These are phyloP conservation scores for Paramuricea clavata DNA, from an alignment of 92 coral and sea anemone species.

Conservation along the genomic window DNA sequence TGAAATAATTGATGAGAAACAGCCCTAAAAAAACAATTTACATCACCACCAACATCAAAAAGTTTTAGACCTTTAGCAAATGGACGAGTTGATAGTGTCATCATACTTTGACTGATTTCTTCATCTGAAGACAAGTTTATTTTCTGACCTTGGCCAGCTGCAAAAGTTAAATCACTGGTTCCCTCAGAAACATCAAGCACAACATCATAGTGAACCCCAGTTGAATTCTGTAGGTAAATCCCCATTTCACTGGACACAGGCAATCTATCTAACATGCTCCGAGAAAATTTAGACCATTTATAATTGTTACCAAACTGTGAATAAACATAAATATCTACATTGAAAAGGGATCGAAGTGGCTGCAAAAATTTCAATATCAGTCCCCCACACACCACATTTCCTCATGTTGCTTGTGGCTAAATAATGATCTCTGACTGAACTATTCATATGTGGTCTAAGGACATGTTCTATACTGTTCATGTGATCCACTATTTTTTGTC, in stretches of 20 bases:
- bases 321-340: conserved; percentile 54
- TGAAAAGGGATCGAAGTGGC: conserved; percentile 44
- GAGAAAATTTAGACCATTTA: conserved; percentile 55
- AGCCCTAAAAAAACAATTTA: conserved; percentile 6
- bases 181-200: conserved; percentile 6
- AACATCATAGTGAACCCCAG: background rate
- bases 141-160: background rate
- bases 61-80: conserved; percentile 11
- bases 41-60: conserved; percentile 25
- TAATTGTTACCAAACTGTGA: conserved; percentile 23
- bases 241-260: background rate
- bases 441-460: conserved; percentile 52
- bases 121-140: background rate
- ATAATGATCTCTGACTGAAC: conserved; percentile 39
- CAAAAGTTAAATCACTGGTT: background rate
- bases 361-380: conserved; percentile 61
- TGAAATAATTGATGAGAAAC: conserved; percentile 6
- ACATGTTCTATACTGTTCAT: conserved; percentile 37
- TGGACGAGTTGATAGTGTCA: background rate
- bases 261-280: background rate
- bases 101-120: background rate
- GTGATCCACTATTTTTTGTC: conserved; percentile 44
- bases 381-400: conserved; percentile 44
- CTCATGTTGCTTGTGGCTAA: conserved; percentile 39
- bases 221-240: background rate